These are phyloP conservation scores for Ibidorhyncha struthersii DNA, from an alignment of 2,113 vertebrate genomes.

Conservation along the genomic window DNA sequence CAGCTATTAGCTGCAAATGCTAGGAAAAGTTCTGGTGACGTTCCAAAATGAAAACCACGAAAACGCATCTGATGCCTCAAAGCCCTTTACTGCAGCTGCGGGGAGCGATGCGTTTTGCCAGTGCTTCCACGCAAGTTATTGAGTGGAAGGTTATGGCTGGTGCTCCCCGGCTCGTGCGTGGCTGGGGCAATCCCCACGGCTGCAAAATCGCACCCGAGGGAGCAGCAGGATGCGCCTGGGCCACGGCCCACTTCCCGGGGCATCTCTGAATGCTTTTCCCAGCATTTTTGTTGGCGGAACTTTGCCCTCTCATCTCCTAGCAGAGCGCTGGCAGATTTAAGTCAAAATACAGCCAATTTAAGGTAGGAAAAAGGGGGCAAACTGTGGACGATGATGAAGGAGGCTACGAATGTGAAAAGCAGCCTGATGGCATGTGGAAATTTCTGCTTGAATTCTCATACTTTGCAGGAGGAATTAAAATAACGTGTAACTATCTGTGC, in stretches of 20 bases:
- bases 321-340: neutral
- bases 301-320: neutral
- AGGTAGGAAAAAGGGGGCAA: neutral
- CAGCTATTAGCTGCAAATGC: neutral
- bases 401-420: neutral
- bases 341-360: neutral
- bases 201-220: neutral
- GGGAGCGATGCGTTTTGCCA: neutral
- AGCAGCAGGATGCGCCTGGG: neutral
- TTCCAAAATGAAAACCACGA: neutral
- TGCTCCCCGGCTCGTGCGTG: rapidly evolving
- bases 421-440: neutral
- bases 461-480: neutral
- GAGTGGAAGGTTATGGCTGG: neutral
- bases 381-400: neutral
- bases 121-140: neutral
- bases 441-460: neutral
- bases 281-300: neutral
- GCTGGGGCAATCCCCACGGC: neutral
- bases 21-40: neutral
- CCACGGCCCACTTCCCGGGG: neutral
- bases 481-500: neutral
- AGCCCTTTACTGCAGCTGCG: rapidly evolving
- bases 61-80: neutral
- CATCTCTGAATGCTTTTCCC: neutral